Evolutionary conservation across 2,888 invertebrate genomes (phyloP).

Genomic region (Margaritifera margaritifera): DNA sequence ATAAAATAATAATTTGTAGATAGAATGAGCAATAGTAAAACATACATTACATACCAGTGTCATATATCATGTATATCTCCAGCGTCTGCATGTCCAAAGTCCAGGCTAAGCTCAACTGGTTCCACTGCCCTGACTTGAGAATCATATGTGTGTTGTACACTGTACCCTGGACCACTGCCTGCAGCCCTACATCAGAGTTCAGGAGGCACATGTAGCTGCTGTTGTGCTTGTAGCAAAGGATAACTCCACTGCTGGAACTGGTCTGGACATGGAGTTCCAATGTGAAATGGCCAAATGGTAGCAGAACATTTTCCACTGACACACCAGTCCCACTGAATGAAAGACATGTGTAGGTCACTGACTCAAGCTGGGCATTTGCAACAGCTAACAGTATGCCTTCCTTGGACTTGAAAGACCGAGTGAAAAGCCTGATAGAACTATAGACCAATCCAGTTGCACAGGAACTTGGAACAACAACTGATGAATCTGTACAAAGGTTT

Average conservation of each 20-base stretch:
- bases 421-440: slow-evolving; percentile 17
- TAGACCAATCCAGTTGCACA: slow-evolving; percentile 37
- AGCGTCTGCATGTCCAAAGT: slow-evolving; percentile 25
- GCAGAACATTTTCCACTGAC: slow-evolving; percentile 21
- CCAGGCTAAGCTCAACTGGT: slow-evolving; percentile 50
- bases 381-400: slow-evolving; percentile 7
- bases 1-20: too few species aligned
- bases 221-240: slow-evolving; percentile 36
- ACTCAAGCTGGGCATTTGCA: slow-evolving; percentile 23
- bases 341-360: slow-evolving; percentile 40
- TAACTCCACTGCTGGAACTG: slow-evolving; percentile 33
- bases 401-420: slow-evolving; percentile 23
- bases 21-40: too few species aligned
- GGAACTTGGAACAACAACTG: slow-evolving; percentile 18
- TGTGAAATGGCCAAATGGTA: slow-evolving; percentile 42
- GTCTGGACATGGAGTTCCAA: slow-evolving; percentile 54
- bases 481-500: slow-evolving; percentile 26
- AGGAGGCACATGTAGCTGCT: slow-evolving; percentile 30
- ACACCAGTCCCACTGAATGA: slow-evolving; percentile 38
- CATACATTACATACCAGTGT: slow-evolving; percentile 19
- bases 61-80: slow-evolving; percentile 43
- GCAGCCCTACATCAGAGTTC: slow-evolving; percentile 24
- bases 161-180: slow-evolving; percentile 23
- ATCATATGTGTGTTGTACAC: slow-evolving; percentile 27
- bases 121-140: slow-evolving; percentile 43